Base-by-base conservation (phyloP, 2,797 vertebrate genomes). In the Martes flavigula region DNA sequence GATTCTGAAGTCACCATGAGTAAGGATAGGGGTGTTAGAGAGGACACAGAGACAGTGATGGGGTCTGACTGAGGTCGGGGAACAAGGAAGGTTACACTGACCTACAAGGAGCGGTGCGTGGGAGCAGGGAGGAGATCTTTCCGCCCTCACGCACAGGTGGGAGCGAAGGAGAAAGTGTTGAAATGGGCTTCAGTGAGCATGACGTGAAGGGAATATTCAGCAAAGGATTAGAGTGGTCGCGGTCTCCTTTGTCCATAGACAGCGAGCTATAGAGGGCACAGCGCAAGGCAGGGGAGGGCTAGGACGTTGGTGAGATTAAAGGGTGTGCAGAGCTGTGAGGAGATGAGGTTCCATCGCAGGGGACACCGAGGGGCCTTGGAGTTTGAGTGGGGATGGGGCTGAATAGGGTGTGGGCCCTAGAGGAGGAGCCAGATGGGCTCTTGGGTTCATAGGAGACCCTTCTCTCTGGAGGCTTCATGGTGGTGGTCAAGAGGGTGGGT, bases 311-410 rank as follows among this genome's bases (percentile, higher is more conserved):
- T 30, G 48, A 75, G 6, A 66, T 87, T 17, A 70, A 11, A 60
- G 23, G 0, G 51, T 51, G 15, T 21, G 10, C 13, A 58, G 68
- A 90, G 30, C 68, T 64, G 60, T 38, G 38, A 88, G 11, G 54
- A 14, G 12, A 27, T 66, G 40, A 81, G 38, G 14, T 32, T 64
- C 87, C 15, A n/a, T 48, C 48, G 27, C 40, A 25, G 62, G 2
- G 17, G 25, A 48, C 32, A 54, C 0, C 0, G 0, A 78, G 10
- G 13, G 8, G 18, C 1, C 2, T 60, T 30, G n/a, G 51, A 58
- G 4, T 85, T 77, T 30, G 38, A 30, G 15, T 51, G 11, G 68
- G 51, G 27, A 64, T 54, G 21, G 23, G 32, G 54, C 5, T 17
- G 32, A 64, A 38, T 2, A 79, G 64, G 4, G 4, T 14, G 4